Percentiles rank a stretch among this genome's conserved stretches.
Evolutionary conservation across 2,888 invertebrate species (phyloP).

Genomic region (Pollenia angustigena): DNA sequence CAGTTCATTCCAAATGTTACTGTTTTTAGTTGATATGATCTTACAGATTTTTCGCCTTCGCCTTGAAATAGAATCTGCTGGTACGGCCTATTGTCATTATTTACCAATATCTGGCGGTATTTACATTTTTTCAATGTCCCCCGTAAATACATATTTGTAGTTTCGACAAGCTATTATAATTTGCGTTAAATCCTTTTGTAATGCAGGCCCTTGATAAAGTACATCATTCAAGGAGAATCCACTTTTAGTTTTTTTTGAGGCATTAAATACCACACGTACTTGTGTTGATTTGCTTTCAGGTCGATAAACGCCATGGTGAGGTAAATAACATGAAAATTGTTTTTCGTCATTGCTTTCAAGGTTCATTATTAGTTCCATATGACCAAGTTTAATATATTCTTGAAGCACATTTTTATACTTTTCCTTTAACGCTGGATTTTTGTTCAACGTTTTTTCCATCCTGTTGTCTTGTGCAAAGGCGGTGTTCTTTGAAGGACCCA

Average conservation of each 20-base stretch:
- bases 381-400: slow-evolving; percentile 1
- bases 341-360: not conserved
- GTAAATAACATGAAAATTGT: not conserved
- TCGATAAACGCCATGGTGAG: slow-evolving; percentile 59
- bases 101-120: slow-evolving; percentile 68
- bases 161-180: slow-evolving; percentile 56
- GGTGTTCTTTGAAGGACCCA: not conserved
- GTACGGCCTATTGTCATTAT: slow-evolving; percentile 57
- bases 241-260: slow-evolving; percentile 21
- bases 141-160: slow-evolving; percentile 68
- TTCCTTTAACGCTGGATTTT: slow-evolving; percentile 11
- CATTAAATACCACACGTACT: slow-evolving; percentile 72
- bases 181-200: slow-evolving; percentile 65
- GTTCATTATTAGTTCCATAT: not conserved
- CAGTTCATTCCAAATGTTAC: slow-evolving; percentile 73
- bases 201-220: slow-evolving; percentile 59
- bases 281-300: slow-evolving; percentile 67
- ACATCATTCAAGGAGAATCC: slow-evolving; percentile 65
- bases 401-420: slow-evolving; percentile 13
- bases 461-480: not conserved
- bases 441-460: too few relatives aligned
- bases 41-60: not conserved
- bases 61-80: slow-evolving; percentile 67
- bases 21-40: slow-evolving; percentile 58
- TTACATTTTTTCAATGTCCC: slow-evolving; percentile 74